Evolutionary conservation across 2,113 vertebrate genomes (phyloP).

Genomic region (Arizona elegans): DNA sequence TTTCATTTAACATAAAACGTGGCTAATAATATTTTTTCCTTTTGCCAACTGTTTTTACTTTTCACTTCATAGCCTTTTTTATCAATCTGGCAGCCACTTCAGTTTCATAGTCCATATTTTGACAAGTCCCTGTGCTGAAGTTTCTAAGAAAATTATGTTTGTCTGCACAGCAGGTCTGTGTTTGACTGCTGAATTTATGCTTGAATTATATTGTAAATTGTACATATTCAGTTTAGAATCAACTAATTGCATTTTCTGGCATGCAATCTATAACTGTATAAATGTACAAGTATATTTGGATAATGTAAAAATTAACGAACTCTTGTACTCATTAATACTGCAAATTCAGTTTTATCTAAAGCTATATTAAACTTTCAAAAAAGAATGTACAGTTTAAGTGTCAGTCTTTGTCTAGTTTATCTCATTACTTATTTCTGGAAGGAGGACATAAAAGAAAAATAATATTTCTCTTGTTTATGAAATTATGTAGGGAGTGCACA

Average conservation of each 20-base stretch:
- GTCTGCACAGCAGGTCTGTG: constrained; percentile 63
- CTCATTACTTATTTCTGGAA: neutral
- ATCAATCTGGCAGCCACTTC: neutral
- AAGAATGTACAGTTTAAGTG: constrained; percentile 49
- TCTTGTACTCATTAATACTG: constrained; percentile 63
- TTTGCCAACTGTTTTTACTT: neutral
- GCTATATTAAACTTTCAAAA: constrained; percentile 66
- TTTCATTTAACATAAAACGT: neutral
- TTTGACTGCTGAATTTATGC: constrained; percentile 60
- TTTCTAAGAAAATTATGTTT: constrained; percentile 11
- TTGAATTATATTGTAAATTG: constrained; percentile 64
- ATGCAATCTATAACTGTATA: constrained; percentile 66
- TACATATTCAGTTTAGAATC: constrained; percentile 52
- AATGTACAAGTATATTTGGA: constrained; percentile 55
- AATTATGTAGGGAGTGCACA: neutral
- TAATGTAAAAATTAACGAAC: constrained; percentile 43
- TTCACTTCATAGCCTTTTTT: neutral
- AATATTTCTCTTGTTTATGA: neutral
- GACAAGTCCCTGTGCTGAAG: constrained; percentile 24
- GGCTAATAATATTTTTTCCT: neutral
- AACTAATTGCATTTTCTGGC: constrained; percentile 58
- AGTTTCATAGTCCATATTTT: neutral
- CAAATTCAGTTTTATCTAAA: constrained; percentile 65
- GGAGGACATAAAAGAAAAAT: neutral
- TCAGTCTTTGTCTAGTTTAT: constrained; percentile 44